Percentiles rank a stretch among this genome's conserved stretches.
phyloP scores from a whole-genome alignment of 2,113 vertebrate species.

The Colius striatus region DNA sequence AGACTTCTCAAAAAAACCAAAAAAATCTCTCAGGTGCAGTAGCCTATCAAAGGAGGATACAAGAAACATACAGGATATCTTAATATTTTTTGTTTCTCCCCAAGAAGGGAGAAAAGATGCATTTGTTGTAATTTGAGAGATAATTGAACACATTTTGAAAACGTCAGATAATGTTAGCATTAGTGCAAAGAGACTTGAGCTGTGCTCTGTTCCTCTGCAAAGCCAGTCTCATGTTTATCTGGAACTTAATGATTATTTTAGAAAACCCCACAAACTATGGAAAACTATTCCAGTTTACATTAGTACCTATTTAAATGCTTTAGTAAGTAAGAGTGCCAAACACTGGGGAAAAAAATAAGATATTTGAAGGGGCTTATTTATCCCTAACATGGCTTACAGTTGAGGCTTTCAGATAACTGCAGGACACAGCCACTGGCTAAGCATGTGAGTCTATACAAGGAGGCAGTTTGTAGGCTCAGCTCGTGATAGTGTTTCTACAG shows the following conservation, averaged over 20 bases:
- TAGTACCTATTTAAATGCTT: neutral
- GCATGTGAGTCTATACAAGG: neutral
- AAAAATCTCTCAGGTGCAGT: too few species aligned
- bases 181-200: neutral
- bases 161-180: neutral
- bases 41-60: neutral
- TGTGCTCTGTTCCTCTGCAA: neutral
- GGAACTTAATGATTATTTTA: neutral
- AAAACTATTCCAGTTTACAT: neutral
- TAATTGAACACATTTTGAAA: neutral
- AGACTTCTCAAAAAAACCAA: neutral
- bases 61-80: neutral
- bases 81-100: neutral
- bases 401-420: neutral
- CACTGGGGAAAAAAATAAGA: neutral
- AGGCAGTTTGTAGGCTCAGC: accelerated
- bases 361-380: neutral
- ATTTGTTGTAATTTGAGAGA: accelerated
- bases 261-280: neutral
- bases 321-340: neutral
- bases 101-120: neutral
- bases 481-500: accelerated
- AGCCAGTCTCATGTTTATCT: neutral
- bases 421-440: neutral
- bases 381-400: neutral